A percentile compares a stretch with the other conserved stretches of the same genome.
Conservation (phyloP, 2,888 invertebrate species). For the Meloe dianella region DNA sequence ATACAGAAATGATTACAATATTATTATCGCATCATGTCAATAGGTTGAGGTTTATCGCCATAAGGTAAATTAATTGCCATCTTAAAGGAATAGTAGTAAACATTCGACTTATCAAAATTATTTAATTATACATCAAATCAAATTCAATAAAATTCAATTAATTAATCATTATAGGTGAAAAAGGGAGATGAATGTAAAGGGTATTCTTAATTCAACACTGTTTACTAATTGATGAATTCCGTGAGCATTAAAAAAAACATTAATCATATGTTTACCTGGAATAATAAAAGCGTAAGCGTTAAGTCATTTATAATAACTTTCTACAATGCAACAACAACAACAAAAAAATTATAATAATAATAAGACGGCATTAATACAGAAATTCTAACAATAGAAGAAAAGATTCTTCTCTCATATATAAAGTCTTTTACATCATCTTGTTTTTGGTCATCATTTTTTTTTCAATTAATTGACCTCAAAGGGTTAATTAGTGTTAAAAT, state of each 20-base stretch:
- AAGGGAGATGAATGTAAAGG: too few relatives aligned
- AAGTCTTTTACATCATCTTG: too few relatives aligned
- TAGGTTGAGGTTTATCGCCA: conserved; percentile 15
- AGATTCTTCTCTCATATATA: too few relatives aligned
- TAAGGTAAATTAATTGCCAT: conserved; percentile 1
- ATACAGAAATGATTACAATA: conserved; percentile 33
- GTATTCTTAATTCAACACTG: too few relatives aligned
- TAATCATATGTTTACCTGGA: conserved; percentile 21
- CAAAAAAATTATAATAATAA: background rate
- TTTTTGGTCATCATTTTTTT: too few relatives aligned
- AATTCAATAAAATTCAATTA: background rate
- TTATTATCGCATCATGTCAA: conserved; percentile 30
- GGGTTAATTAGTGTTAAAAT: conserved; percentile 6
- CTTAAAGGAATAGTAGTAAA: too few relatives aligned
- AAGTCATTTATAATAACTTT: conserved; percentile 28
- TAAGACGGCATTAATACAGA: background rate
- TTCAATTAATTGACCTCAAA: conserved; percentile 24
- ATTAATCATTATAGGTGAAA: too few relatives aligned
- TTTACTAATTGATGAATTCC: conserved; percentile 27
- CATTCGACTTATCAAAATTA: background rate
- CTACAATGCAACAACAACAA: background rate
- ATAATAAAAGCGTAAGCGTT: conserved; percentile 23
- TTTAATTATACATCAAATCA: too few relatives aligned
- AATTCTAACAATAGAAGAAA: background rate
- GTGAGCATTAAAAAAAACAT: conserved; percentile 21